Percentiles rank a stretch among this genome's conserved stretches.
Conservation (phyloP, 92 coral and sea anemone species). For the Heliopora coerulea region DNA sequence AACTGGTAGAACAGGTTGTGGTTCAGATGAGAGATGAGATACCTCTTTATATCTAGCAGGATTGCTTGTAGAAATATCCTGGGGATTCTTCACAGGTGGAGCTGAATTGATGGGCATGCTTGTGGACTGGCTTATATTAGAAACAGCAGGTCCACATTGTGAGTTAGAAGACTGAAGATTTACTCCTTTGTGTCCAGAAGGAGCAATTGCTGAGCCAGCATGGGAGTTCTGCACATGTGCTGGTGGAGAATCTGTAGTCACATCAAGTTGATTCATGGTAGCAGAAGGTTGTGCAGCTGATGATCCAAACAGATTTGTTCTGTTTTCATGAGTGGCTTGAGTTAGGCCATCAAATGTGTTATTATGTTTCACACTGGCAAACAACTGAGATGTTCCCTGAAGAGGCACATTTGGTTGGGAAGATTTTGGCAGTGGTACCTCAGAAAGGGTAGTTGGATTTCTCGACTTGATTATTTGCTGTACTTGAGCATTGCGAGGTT, state of each 20-base stretch:
- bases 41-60: not conserved
- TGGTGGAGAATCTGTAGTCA: not conserved
- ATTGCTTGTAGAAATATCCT: too few species aligned
- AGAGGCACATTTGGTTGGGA: not conserved
- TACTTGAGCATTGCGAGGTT: not conserved
- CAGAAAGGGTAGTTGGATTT: not conserved
- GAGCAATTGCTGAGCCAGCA: too few species aligned
- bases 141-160: too few species aligned
- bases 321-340: not conserved
- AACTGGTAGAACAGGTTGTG: not conserved
- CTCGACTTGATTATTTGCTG: not conserved
- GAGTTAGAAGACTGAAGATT: too few species aligned
- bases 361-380: not conserved
- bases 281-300: not conserved
- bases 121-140: too few species aligned
- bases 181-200: too few species aligned
- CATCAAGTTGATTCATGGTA: too few species aligned
- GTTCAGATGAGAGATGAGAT: not conserved
- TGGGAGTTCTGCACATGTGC: not conserved
- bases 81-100: too few species aligned
- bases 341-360: not conserved
- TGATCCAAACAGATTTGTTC: not conserved
- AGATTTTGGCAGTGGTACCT: not conserved
- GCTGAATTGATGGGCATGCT: not conserved
- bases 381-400: constrained; percentile 5